These are phyloP conservation scores for Scolopax rusticola DNA, from an alignment of 2,797 vertebrate species.

Conservation along the genomic window DNA sequence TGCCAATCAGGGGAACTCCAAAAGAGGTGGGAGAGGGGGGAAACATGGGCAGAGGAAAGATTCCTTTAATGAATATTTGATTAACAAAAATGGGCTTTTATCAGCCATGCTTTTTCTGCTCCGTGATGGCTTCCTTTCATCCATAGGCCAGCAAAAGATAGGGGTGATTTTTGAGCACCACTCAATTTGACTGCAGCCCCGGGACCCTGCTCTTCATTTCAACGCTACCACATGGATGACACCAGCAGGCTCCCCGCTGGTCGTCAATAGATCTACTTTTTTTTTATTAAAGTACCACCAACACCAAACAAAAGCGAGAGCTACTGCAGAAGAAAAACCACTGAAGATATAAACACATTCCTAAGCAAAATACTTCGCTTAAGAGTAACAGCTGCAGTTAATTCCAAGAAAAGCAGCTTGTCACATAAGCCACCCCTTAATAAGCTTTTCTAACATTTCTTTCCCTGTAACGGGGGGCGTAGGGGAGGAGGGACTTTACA, in stretches of 20 bases:
- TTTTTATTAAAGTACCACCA: constrained; percentile 82
- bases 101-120: constrained; percentile 86
- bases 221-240: constrained; percentile 30
- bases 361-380: constrained; percentile 31
- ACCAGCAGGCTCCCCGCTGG: constrained; percentile 56
- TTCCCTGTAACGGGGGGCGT: neutral
- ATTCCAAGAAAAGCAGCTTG: constrained; percentile 48
- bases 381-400: constrained; percentile 34
- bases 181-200: constrained; percentile 55
- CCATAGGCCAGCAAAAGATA: constrained; percentile 84
- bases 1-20: constrained; percentile 80
- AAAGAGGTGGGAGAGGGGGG: neutral
- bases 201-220: constrained; percentile 27
- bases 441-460: constrained; percentile 13
- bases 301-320: constrained; percentile 61
- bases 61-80: constrained; percentile 72
- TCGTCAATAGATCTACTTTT: neutral
- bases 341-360: neutral
- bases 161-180: constrained; percentile 64
- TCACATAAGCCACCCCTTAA: constrained; percentile 15
- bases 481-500: neutral
- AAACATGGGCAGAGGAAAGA: constrained; percentile 41
- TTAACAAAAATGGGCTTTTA: constrained; percentile 78
- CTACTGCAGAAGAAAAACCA: neutral
- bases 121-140: constrained; percentile 88